Base-by-base conservation (phyloP, 1,140 invertebrate species). In the Asobara japonica region DNA sequence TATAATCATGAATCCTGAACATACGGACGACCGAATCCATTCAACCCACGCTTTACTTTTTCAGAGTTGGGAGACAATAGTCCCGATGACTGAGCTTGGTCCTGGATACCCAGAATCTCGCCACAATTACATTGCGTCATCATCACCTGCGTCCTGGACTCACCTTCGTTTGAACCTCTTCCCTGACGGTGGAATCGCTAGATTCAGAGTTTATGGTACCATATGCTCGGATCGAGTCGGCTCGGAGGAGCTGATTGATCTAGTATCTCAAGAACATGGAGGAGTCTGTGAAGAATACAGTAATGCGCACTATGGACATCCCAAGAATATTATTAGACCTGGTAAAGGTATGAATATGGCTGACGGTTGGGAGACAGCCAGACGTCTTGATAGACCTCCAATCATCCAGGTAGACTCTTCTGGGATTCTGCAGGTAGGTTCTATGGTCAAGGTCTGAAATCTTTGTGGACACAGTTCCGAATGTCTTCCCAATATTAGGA, bases 361-460 rank as follows among this genome's bases (percentile, higher is more conserved):
- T 3, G 91, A 93, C 76, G 92, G 91, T 4, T 93, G 92, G 92
- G 91, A 92, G 82, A 93, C 92, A 7, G 90, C 91, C 0, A 83
- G 91, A 65, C 82, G 90, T 74, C 82, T 90, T 5, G 91, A 92
- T 74, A 86, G 92, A 77, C 92, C 92, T 2, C 84, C 90, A 31
- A 83, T 91, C 38, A 86, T 93, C 27, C 76, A 88, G 77, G 80
- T 85, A 2, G 89, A 90, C 73, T 83, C 85, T 6, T 83, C 89
- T 70, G 91, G 91, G 11, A 89, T 90, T 30, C 80, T 91, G 7
- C 88, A 89, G 82, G 86, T 90, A 69, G 13, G 5, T 4, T 41
- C n/a, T n/a, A 27, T n/a, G 51, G 16, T 18, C 84, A 86, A 51
- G 27, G 27, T 48, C n/a, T 3, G n/a, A n/a, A 48, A 3, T 48